Percentiles rank a stretch among this genome's conserved stretches.
Conservation (phyloP, 2,888 invertebrate genomes). For the Thymelicus lineola region DNA sequence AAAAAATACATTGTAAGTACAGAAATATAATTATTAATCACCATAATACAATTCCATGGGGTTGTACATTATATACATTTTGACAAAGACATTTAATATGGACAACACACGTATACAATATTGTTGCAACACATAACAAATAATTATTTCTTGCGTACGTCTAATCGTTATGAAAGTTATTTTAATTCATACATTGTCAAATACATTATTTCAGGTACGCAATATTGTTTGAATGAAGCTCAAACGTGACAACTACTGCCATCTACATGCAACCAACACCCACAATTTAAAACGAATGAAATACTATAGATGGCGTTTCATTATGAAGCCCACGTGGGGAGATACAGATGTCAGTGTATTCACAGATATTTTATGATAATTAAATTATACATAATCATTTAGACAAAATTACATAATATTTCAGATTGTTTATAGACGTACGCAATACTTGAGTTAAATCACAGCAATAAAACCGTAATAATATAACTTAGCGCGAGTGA, state of each 20-base stretch:
- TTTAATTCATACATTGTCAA: background rate
- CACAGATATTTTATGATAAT: background rate
- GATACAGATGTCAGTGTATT: slow-evolving; percentile 1
- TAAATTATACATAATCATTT: background rate
- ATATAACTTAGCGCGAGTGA: too few species aligned
- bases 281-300: background rate
- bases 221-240: background rate
- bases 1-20: slow-evolving; percentile 59
- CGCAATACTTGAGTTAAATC: too few species aligned
- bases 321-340: background rate
- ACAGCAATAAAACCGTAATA: too few species aligned
- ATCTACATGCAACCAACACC: background rate
- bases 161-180: background rate
- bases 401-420: too few species aligned
- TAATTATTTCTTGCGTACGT: slow-evolving; percentile 19
- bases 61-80: slow-evolving; percentile 49
- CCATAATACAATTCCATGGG: slow-evolving; percentile 55
- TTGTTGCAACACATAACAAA: background rate
- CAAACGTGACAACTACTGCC: background rate
- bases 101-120: slow-evolving; percentile 1
- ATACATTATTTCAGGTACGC: background rate
- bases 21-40: slow-evolving; percentile 63
- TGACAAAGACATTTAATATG: background rate
- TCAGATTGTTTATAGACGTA: too few species aligned
- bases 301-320: background rate